Base-by-base conservation (phyloP, 2,888 invertebrate genomes). In the Halictus quadricinctus region DNA sequence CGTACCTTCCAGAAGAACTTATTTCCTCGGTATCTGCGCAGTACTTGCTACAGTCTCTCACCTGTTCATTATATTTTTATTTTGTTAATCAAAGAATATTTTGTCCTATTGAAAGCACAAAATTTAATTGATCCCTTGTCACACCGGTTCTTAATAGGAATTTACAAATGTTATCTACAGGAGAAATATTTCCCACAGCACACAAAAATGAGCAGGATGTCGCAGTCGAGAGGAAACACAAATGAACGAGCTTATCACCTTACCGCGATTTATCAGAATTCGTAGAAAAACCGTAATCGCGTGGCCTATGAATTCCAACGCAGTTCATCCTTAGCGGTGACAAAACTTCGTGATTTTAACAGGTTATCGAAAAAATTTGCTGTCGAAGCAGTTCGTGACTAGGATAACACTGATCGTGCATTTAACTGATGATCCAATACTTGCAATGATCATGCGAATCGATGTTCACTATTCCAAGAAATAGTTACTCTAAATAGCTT, bases 241-340 rank as follows among this genome's bases (percentile, higher is more conserved):
- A 72, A 72, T 48, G 43, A n/a, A 54, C 25, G 41, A 25, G 46
- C 0, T 73, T 69, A 76, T 82, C 83, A 25, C 36, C 0, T 73
- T 58, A 76, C 73, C 83, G 72, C 2, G 36, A 15, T 36, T 76
- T 82, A 82, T 82, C 54, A n/a, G 7, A 7, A 36, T 7, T 15
- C 25, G 1, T 10, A 15, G 13, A 58, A 66, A 48, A 58, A 21
- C 43, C 18, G 12, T 21, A 6, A 64, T 77, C 21, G 13, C 5
- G 1, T 7, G 3, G 5, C 21, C 25, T 46, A 18, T 25, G 10
- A 29, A 21, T 15, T 43, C n/a, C 10, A 5, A 41, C 66, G 10
- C 18, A 36, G 8, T 13, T 60, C 7, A 2, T 29, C 12, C 1
- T n/a, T 41, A 3, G 3, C 0, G 21, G 21, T 12, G 10, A 41